phyloP scores from a whole-genome alignment of 2,888 invertebrate species.

The Andrena flavipes region DNA sequence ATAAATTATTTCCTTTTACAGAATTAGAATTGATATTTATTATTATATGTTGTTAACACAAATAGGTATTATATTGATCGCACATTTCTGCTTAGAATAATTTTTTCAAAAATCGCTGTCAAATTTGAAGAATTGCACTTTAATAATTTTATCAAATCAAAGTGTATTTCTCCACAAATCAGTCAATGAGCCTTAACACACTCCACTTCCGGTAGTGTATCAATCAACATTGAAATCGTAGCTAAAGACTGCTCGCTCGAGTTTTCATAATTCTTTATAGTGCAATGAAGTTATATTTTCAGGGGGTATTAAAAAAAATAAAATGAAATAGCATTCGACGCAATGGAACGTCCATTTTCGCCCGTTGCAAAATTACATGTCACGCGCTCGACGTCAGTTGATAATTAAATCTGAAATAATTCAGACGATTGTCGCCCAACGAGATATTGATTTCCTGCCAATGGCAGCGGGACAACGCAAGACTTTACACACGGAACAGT shows the following conservation, averaged over 20 bases:
- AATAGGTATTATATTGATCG: no score
- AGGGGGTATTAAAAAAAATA: background rate
- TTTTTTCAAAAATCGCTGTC: no score
- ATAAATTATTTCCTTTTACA: no score
- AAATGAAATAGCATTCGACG: constrained; percentile 1
- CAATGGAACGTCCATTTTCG: background rate
- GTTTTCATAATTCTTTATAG: no score
- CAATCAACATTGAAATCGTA: background rate
- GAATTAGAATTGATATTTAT: no score
- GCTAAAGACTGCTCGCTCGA: background rate
- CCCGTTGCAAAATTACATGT: constrained; percentile 12
- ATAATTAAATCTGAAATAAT: constrained; percentile 31
- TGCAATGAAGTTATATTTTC: background rate
- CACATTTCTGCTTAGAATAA: no score
- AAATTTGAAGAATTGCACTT: no score
- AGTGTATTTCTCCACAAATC: no score
- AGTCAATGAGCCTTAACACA: no score
- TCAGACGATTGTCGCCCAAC: constrained; percentile 16
- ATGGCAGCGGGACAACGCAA: constrained; percentile 17
- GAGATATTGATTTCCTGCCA: constrained; percentile 18
- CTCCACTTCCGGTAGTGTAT: no score
- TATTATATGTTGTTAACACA: no score
- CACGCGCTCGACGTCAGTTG: constrained; percentile 5
- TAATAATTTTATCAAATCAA: no score
- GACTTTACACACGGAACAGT: background rate